Conservation (phyloP, 2,888 invertebrate species). For the Epistrophe eligans region DNA sequence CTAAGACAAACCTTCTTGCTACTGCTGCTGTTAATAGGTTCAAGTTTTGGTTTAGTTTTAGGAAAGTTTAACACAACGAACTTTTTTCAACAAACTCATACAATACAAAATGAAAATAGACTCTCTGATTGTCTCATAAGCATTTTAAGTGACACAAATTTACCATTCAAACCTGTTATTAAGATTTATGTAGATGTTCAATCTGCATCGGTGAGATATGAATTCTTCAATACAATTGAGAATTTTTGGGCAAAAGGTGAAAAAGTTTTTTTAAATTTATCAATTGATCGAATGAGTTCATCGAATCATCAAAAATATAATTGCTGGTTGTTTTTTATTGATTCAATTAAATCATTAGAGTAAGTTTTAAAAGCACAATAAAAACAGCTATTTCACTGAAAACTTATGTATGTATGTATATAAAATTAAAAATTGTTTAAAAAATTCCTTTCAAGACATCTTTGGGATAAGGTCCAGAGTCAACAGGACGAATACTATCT, state of each 20-base stretch:
- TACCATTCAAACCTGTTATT: not conserved
- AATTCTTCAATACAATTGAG: not conserved
- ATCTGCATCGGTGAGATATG: not conserved
- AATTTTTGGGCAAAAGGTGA: not conserved
- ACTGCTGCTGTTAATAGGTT: not conserved
- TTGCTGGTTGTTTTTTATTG: constrained; percentile 2
- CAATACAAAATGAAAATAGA: not conserved
- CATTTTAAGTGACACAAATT: not conserved
- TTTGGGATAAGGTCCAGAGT: not conserved
- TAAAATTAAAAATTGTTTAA: constrained; percentile 12
- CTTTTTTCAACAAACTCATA: not conserved
- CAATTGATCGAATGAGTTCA: not conserved
- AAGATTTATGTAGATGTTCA: not conserved
- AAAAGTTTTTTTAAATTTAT: not conserved
- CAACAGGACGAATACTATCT: constrained; percentile 4
- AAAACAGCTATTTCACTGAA: no score
- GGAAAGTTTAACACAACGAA: not conserved
- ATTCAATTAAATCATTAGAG: constrained; percentile 15
- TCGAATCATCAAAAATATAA: not conserved
- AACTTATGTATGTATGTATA: no score
- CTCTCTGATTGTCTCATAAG: not conserved
- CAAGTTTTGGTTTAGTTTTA: not conserved
- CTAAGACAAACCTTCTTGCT: not conserved
- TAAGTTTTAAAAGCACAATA: not conserved
- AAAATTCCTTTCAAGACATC: not conserved